These are phyloP conservation scores for Enteromius fasciolatus DNA, from an alignment of 2,797 vertebrate species.

Conservation along the genomic window DNA sequence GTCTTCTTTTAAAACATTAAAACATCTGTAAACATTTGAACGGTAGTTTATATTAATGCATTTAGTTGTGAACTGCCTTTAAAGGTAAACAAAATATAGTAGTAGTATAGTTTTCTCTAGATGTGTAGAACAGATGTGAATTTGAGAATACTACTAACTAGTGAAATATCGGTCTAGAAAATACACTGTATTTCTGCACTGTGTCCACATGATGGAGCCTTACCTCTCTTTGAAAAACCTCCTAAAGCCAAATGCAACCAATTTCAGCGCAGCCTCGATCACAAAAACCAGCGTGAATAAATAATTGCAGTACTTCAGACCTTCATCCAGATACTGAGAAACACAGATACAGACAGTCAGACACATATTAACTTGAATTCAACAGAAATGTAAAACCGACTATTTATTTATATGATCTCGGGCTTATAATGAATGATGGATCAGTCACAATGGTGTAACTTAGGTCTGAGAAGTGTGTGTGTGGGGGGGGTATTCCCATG, in stretches of 20 bases:
- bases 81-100: neutral
- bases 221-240: conserved; percentile 98
- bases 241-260: conserved; percentile 91
- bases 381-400: neutral
- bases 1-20: neutral
- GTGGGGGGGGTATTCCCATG: too few species aligned
- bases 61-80: neutral
- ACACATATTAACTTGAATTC: neutral
- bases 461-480: too few species aligned
- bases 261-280: conserved; percentile 88
- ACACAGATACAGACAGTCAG: conserved; percentile 18
- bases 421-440: too few species aligned
- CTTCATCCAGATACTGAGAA: conserved; percentile 91
- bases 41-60: neutral
- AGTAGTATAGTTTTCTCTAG: too few species aligned
- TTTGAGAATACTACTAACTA: too few species aligned
- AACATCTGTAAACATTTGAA: neutral
- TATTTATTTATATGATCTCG: neutral
- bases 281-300: conserved; percentile 95
- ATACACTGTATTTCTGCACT: neutral
- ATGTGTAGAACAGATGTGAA: neutral
- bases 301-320: conserved; percentile 96
- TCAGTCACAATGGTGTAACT: neutral
- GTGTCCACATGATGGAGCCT: conserved; percentile 43
- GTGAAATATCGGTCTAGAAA: neutral